Evolutionary conservation across 2,113 vertebrate species (phyloP).

Genomic region (Hippocampus barbouri): DNA sequence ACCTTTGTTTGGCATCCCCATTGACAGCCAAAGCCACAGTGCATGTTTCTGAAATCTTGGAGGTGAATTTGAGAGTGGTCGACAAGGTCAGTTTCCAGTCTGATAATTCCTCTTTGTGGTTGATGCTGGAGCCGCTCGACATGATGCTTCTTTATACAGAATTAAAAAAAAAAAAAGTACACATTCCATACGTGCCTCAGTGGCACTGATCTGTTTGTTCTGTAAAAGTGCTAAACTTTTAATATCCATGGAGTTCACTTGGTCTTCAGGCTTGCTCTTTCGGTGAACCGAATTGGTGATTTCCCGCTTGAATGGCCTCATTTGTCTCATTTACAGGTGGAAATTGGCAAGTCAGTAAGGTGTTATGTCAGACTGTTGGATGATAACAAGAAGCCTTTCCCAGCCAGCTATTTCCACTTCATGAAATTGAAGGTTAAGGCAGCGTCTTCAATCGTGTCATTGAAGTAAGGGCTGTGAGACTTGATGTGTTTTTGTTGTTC

Average conservation of each 20-base stretch:
- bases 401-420: constrained; percentile 79
- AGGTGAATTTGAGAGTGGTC: constrained; percentile 85
- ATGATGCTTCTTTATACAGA: constrained; percentile 32
- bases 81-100: constrained; percentile 84
- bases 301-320: constrained; percentile 7
- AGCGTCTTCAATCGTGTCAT: constrained; percentile 82
- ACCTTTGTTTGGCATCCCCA: constrained; percentile 87
- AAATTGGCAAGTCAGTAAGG: constrained; percentile 87
- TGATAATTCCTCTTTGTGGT: constrained; percentile 5
- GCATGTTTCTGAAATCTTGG: constrained; percentile 84
- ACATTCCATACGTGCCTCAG: constrained; percentile 22
- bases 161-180: constrained; percentile 29
- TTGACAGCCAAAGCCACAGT: constrained; percentile 78
- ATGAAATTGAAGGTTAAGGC: constrained; percentile 88
- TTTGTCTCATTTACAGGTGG: constrained; percentile 78
- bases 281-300: constrained; percentile 22
- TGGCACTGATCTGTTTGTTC: constrained; percentile 10
- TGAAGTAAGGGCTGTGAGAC: constrained; percentile 77
- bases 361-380: constrained; percentile 89
- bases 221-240: background rate
- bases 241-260: constrained; percentile 5
- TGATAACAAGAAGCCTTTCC: constrained; percentile 86
- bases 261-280: constrained; percentile 3
- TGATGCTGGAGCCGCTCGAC: background rate
- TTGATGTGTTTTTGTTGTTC: background rate